Conservation (phyloP, 2,888 invertebrate species). For the Teinopalpus imperialis region DNA sequence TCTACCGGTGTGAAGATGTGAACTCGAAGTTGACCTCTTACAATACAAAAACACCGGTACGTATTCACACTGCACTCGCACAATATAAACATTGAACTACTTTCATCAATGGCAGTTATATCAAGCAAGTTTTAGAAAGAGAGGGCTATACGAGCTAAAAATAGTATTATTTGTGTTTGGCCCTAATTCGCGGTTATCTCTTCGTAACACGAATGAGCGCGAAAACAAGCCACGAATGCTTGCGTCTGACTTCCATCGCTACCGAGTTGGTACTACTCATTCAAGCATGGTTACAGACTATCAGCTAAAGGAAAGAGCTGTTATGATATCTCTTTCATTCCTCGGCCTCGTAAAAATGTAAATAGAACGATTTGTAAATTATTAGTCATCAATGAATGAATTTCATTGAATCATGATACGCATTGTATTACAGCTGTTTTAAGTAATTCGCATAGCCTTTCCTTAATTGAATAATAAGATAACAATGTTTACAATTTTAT, state of each 20-base stretch:
- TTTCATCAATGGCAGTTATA: slow-evolving; percentile 59
- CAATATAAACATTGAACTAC: slow-evolving; percentile 74
- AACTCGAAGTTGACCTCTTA: slow-evolving; percentile 7
- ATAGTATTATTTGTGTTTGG: slow-evolving; percentile 56
- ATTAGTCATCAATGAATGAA: slow-evolving; percentile 23
- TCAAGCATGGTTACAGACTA: slow-evolving; percentile 49
- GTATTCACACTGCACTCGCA: slow-evolving; percentile 30
- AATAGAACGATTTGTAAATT: slow-evolving; percentile 25
- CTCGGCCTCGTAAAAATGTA: slow-evolving; percentile 12
- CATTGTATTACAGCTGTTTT: too few species aligned
- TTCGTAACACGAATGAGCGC: slow-evolving; percentile 66
- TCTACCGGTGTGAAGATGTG: not conserved
- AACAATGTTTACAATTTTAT: too few species aligned
- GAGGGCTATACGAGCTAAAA: slow-evolving; percentile 41
- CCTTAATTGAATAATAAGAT: too few species aligned
- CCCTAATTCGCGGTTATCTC: slow-evolving; percentile 65
- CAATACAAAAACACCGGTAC: slow-evolving; percentile 8
- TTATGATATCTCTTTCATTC: slow-evolving; percentile 20
- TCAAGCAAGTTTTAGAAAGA: slow-evolving; percentile 44
- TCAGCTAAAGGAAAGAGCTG: slow-evolving; percentile 68
- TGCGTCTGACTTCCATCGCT: slow-evolving; percentile 78
- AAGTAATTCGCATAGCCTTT: too few species aligned
- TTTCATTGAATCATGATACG: slow-evolving; percentile 14
- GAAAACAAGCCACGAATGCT: slow-evolving; percentile 49
- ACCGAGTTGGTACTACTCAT: slow-evolving; percentile 75